phyloP scores from a whole-genome alignment of 2,113 vertebrate genomes.

The Hippocampus mohnikei region DNA sequence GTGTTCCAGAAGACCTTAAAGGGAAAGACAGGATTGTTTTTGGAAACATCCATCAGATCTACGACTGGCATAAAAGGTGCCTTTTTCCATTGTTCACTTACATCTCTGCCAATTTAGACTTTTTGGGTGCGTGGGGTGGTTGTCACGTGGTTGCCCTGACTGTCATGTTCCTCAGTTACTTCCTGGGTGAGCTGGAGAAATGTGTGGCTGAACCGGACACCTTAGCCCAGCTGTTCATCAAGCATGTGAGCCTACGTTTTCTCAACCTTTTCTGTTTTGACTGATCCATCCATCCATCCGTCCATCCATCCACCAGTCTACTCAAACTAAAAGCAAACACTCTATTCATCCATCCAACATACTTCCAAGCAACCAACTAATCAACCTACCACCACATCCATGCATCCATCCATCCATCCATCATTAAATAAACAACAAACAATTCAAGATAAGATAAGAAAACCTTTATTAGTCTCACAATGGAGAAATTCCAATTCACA shows the following conservation, averaged over 20 bases:
- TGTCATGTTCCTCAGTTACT: conserved; percentile 72
- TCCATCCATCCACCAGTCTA: too few species aligned
- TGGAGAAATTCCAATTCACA: too few species aligned
- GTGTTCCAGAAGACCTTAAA: conserved; percentile 81
- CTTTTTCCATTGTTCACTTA: conserved; percentile 3
- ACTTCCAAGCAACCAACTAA: too few species aligned
- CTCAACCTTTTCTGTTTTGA: conserved; percentile 15
- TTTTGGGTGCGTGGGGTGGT: conserved; percentile 1
- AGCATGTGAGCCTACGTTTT: conserved; percentile 73
- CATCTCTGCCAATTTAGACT: conserved; percentile 6
- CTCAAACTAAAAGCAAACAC: too few species aligned
- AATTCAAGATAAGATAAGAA: neutral
- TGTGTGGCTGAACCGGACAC: conserved; percentile 81
- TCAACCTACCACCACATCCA: too few species aligned
- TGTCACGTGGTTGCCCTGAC: conserved; percentile 19
- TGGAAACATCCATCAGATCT: conserved; percentile 90
- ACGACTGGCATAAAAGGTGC: conserved; percentile 87
- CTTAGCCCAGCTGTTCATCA: conserved; percentile 85
- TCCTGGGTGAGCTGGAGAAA: conserved; percentile 81
- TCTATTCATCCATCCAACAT: too few species aligned
- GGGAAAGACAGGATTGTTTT: conserved; percentile 88
- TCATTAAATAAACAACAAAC: neutral
- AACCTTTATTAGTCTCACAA: too few species aligned
- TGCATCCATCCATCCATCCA: neutral
- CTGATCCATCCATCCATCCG: neutral